These are phyloP conservation scores for Pantala flavescens DNA, from an alignment of 1,140 invertebrate genomes.

Conservation along the genomic window DNA sequence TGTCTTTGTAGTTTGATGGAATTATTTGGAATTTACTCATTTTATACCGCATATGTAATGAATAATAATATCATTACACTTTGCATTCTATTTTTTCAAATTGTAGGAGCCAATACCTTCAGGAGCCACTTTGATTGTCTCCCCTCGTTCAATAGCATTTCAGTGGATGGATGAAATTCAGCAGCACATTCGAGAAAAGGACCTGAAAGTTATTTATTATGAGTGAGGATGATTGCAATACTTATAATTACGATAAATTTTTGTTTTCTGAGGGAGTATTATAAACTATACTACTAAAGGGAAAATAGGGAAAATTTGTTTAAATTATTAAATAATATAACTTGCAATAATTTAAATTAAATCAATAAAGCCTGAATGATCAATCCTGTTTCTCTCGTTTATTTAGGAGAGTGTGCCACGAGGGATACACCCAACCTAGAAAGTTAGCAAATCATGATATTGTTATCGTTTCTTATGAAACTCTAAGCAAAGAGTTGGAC, in stretches of 20 bases:
- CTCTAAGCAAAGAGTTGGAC: conserved; percentile 46
- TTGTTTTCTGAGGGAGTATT: no score
- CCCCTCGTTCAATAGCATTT: conserved; percentile 51
- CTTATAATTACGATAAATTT: no score
- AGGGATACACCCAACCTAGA: conserved; percentile 53
- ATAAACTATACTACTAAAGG: no score
- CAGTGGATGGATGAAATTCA: conserved; percentile 68
- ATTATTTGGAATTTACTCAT: no score
- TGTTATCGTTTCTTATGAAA: conserved; percentile 61
- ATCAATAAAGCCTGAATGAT: no score
- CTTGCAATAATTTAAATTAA: no score
- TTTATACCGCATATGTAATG: no score
- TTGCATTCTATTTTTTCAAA: background rate
- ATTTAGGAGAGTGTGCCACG: conserved; percentile 26
- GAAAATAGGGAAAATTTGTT: no score
- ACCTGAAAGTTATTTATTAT: conserved; percentile 48
- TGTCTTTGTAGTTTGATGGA: no score
- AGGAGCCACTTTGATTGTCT: conserved; percentile 61
- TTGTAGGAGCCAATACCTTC: conserved; percentile 39
- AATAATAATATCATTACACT: no score
- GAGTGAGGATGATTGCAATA: conserved; percentile 23
- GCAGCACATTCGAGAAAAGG: conserved; percentile 46
- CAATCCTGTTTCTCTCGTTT: no score
- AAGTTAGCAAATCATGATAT: conserved; percentile 57
- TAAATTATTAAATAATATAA: no score